Base-by-base conservation (phyloP, 2,888 invertebrate species). In the Agrochola circellaris region DNA sequence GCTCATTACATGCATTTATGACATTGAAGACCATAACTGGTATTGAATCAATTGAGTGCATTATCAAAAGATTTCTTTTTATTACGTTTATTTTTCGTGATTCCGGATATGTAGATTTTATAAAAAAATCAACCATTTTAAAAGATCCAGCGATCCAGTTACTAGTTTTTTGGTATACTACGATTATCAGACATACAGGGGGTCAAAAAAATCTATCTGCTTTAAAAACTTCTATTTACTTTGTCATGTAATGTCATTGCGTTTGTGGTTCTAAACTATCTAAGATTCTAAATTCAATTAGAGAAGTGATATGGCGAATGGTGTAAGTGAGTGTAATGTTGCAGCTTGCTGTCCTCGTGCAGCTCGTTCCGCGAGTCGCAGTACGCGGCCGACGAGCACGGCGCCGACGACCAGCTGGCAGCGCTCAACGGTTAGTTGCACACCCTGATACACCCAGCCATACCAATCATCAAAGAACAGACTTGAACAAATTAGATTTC, bases 291-390 rank as follows among this genome's bases (percentile, higher is more conserved):
- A 54, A 67, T n/a, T 34, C 17, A n/a, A 11, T 38, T 13, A 51
- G 20, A 42, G 2, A 70, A 0, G 0, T 17, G 48, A n/a, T 4
- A 8, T 17, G 26, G 42, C 23, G 9, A 54, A 58, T 71, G 15
- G 42, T 73, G 60, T 66, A 34, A 61, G 13, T 30, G 58, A 42
- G 58, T 58, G 42, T 9, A 23, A 34, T 86, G 85, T 87, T 88
- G 60, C 97, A 98, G 98, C 96, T 95, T 98, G 95, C 97, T 98
- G 93, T 98, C 98, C 90, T 98, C 98, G 93, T 98, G 98, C 97
- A 98, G 98, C 94, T 98, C 98, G 72, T 98, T 98, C 96, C 97
- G 98, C 89, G 98, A 98, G 95, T 98, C 98, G 84, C 98, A 98
- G 86, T 98, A 98, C 93, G 97, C 96, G 84, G 94, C 96, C 70